Percentiles rank a stretch among this genome's conserved stretches.
These are phyloP conservation scores for Leiothrix lutea DNA, from an alignment of 2,113 vertebrate genomes.

Conservation along the genomic window DNA sequence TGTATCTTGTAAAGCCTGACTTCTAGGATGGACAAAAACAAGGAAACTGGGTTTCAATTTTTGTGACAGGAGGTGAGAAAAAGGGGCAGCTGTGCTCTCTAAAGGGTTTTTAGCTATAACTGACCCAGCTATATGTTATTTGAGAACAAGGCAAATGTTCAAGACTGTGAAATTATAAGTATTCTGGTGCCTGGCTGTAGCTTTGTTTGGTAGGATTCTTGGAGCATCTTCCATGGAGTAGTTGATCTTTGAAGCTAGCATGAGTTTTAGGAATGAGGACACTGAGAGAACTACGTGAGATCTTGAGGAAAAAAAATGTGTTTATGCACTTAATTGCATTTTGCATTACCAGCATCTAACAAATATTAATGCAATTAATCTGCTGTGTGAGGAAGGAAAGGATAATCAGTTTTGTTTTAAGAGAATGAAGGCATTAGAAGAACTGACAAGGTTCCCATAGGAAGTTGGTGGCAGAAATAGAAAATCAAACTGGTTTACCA, in stretches of 20 bases:
- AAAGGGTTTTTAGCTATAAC: neutral
- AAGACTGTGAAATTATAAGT: neutral
- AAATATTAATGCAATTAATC: neutral
- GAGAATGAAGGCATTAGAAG: neutral
- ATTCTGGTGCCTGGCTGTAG: neutral
- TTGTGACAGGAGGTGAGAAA: neutral
- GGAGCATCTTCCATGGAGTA: neutral
- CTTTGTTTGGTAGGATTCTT: neutral
- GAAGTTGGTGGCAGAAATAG: neutral
- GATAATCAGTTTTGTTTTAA: neutral
- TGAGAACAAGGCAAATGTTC: neutral
- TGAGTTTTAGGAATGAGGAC: neutral
- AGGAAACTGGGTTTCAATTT: neutral
- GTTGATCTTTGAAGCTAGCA: neutral
- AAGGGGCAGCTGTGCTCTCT: neutral
- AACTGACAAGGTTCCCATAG: neutral
- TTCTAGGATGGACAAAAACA: neutral
- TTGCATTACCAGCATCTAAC: neutral
- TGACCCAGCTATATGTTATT: neutral
- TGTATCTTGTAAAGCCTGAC: neutral
- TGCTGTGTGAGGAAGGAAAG: neutral
- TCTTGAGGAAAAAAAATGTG: neutral
- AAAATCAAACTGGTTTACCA: neutral
- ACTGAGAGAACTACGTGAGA: fast-evolving
- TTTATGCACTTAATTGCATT: neutral